phyloP scores from a whole-genome alignment of 2,113 vertebrate genomes.

The Chiloscyllium plagiosum region DNA sequence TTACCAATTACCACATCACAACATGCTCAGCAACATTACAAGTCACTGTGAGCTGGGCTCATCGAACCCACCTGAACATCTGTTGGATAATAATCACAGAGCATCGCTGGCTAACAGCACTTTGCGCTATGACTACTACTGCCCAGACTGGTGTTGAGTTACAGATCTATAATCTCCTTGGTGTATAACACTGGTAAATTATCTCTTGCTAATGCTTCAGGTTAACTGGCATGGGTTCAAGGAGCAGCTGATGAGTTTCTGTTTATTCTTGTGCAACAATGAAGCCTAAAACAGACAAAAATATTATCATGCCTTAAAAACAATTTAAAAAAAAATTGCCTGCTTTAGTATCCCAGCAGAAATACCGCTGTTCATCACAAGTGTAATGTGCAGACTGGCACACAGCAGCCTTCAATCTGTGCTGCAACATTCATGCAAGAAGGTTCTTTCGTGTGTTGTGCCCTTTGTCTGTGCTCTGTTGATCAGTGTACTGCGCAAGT shows the following conservation, averaged over 20 bases:
- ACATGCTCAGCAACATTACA: background rate
- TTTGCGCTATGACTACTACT: background rate
- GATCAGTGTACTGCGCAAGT: background rate
- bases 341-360: background rate
- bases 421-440: background rate
- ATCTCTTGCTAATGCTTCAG: background rate
- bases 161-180: background rate
- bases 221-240: conserved; percentile 19
- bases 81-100: conserved; percentile 14
- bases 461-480: background rate
- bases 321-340: background rate
- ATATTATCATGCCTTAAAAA: background rate
- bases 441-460: background rate
- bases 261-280: background rate
- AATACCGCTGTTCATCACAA: background rate
- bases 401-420: background rate
- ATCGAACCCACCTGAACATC: background rate
- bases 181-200: conserved; percentile 3
- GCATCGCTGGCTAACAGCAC: background rate
- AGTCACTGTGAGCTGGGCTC: background rate
- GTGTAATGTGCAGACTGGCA: background rate
- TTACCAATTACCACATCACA: background rate
- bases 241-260: background rate
- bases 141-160: background rate
- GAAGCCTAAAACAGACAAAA: background rate